Evolutionary conservation across 2,888 invertebrate species (phyloP).

Genomic region (Caenorhabditis imperialis): DNA sequence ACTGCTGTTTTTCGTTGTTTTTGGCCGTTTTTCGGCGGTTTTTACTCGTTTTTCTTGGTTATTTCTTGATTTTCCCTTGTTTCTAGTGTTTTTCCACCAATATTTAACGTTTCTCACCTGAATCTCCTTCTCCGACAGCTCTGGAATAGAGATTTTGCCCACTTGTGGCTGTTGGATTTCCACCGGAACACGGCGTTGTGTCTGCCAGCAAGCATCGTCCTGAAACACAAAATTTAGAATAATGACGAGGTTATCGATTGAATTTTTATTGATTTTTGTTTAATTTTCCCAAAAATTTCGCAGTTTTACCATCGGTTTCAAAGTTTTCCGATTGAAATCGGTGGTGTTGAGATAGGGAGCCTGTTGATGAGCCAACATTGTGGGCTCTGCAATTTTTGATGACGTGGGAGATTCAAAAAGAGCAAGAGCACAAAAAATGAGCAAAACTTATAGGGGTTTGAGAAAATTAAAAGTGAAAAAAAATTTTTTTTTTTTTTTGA

Average conservation of each 20-base stretch:
- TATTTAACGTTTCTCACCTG: slow-evolving; percentile 41
- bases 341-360: slow-evolving; percentile 36
- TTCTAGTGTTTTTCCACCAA: too few relatives aligned
- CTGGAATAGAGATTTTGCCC: slow-evolving; percentile 68
- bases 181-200: slow-evolving; percentile 62
- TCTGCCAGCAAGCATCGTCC: slow-evolving; percentile 72
- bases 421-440: background rate
- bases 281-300: background rate
- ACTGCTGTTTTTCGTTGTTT: too few relatives aligned
- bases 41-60: too few relatives aligned
- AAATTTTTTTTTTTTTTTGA: too few relatives aligned
- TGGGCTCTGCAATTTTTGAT: too few relatives aligned
- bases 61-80: too few relatives aligned
- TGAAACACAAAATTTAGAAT: too few relatives aligned
- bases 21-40: too few relatives aligned
- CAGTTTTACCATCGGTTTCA: slow-evolving; percentile 38
- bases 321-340: slow-evolving; percentile 40
- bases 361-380: slow-evolving; percentile 53
- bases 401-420: background rate
- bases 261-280: background rate
- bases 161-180: slow-evolving; percentile 67
- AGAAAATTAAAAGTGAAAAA: too few relatives aligned
- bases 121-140: slow-evolving; percentile 61
- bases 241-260: too few relatives aligned
- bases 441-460: too few relatives aligned